These are phyloP conservation scores for Linyphia triangularis DNA, from an alignment of 2,888 invertebrate species.

Conservation along the genomic window DNA sequence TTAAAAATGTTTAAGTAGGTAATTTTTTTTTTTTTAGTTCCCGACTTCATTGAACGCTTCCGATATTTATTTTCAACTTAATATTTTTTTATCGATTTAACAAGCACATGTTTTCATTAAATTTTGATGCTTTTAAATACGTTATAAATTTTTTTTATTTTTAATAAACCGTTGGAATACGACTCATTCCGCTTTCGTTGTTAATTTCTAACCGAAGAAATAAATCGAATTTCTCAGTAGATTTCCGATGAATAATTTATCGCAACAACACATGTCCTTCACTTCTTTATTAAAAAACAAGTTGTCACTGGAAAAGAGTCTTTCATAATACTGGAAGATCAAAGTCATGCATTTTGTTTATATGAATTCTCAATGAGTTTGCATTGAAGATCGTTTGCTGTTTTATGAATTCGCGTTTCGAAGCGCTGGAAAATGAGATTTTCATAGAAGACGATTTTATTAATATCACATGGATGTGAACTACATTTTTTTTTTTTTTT, in stretches of 20 bases:
- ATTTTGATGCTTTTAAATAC: no score
- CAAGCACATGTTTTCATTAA: no score
- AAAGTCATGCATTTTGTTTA: background rate
- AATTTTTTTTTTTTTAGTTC: no score
- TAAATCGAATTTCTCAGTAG: conserved; percentile 52
- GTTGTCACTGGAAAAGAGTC: background rate
- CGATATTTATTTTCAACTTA: no score
- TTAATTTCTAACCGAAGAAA: background rate
- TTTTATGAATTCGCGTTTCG: background rate
- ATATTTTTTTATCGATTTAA: no score
- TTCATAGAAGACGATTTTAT: conserved; percentile 1
- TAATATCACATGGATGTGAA: background rate
- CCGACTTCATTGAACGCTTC: no score
- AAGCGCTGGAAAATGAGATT: background rate
- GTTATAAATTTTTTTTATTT: no score
- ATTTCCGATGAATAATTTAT: conserved; percentile 66
- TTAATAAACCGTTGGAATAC: background rate
- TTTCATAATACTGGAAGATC: conserved; percentile 9
- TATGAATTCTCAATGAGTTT: conserved; percentile 5
- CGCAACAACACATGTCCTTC: conserved; percentile 50
- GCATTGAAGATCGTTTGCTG: background rate
- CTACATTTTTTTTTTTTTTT: background rate
- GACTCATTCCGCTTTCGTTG: conserved; percentile 5
- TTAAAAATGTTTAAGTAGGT: no score
- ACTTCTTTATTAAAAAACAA: conserved; percentile 33